Base-by-base conservation (phyloP, 2,888 invertebrate genomes). In the Acanthoscelides obtectus region DNA sequence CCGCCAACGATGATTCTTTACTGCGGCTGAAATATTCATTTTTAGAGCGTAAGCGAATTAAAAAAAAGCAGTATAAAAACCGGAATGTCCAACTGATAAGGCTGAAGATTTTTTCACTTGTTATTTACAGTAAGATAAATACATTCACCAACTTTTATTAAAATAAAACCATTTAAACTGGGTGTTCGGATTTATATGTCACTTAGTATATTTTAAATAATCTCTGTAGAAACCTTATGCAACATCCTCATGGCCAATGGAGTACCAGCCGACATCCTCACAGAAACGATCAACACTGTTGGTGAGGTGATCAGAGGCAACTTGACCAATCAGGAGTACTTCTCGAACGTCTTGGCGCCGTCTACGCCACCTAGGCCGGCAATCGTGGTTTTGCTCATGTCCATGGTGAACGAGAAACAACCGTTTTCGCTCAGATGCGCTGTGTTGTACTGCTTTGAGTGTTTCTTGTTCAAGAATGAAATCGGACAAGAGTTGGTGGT, bases 351-450 rank as follows among this genome's bases (percentile, higher is more conserved):
- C 1, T 91, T 94, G 89, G 98, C 97, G 20, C 98, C 98, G 0
- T 95, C 96, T 0, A 94, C 91, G 79, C 98, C 98, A 4, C 97
- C 98, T 1, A 90, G 98, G 71, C 96, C 98, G 0, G 97, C 97
- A 0, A 92, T 99, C 70, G 95, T 99, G 0, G 95, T 99, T 66
- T 88, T 99, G 6, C 87, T 99, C 8, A 96, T 98, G 95, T 98
- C 98, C 0, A 98, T 99, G 97, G 96, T 97, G 5, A 98, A 98
- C 84, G 99, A 99, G 84, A 98, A 97, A 81, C 99, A 99, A 84
- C 94, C 97, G 0, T 94, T 99, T 83, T 87, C 88, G 3, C 82
- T 90, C 80, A 92, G 99, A 74, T 97, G 97, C 84, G 95, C 99
- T 0, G 97, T 99, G 1, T 90, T 99, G 0, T 99, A 99, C 85